Percentiles rank a stretch among this genome's conserved stretches.
Conservation (phyloP, 2,113 vertebrate species). For the Scomber japonicus region DNA sequence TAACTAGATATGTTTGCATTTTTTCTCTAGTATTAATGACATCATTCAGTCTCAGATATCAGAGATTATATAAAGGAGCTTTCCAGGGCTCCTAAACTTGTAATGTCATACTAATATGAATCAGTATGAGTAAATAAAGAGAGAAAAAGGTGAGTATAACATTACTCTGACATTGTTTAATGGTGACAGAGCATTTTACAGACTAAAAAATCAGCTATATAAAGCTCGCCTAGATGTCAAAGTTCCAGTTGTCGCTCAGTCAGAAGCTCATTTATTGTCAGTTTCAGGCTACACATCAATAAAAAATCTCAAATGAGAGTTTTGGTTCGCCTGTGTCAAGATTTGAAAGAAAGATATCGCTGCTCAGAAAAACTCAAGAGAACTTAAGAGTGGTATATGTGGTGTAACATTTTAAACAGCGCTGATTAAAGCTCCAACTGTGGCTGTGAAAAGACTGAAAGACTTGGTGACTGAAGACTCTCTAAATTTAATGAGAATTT, state of each 20-base stretch:
- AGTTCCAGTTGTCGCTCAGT: slow-evolving; percentile 20
- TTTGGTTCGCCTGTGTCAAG: slow-evolving; percentile 10
- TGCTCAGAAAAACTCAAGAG: slow-evolving; percentile 8
- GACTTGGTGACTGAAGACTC: neutral
- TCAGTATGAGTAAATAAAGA: neutral
- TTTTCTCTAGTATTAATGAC: too few relatives aligned
- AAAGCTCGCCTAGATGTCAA: slow-evolving; percentile 16
- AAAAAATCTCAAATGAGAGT: slow-evolving; percentile 13
- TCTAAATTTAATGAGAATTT: neutral
- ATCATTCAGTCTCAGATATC: neutral
- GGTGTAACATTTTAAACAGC: neutral
- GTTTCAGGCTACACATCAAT: slow-evolving; percentile 14
- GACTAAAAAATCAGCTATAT: neutral
- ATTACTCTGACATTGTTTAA: neutral
- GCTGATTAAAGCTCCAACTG: slow-evolving; percentile 4
- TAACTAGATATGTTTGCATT: too few relatives aligned
- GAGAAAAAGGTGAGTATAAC: neutral
- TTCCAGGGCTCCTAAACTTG: neutral
- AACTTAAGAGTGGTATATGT: neutral
- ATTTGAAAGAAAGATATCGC: slow-evolving; percentile 24
- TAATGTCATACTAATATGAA: neutral
- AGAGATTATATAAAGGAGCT: neutral
- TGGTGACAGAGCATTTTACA: neutral
- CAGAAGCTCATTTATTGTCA: slow-evolving; percentile 10
- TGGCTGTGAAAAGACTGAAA: neutral